Percentiles rank a stretch among this genome's conserved stretches.
Conservation (phyloP, 2,797 vertebrate species). For the Sebastes itinus region DNA sequence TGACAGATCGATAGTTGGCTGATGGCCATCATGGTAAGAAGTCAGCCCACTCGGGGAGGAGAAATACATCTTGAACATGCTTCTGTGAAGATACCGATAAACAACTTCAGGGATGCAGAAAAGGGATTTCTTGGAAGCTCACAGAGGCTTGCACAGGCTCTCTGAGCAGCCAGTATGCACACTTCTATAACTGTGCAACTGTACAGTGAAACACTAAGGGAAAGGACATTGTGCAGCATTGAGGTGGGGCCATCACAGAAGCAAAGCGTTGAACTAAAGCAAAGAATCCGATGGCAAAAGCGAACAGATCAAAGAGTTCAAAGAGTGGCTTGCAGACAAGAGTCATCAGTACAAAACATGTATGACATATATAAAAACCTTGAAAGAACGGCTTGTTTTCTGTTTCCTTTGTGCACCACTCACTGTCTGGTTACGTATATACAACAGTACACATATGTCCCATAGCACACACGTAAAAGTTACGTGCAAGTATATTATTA, state of each 20-base stretch:
- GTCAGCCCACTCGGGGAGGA: slow-evolving; percentile 25
- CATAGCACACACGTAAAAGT: background rate
- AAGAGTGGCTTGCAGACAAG: background rate
- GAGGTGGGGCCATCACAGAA: background rate
- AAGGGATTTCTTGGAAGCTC: slow-evolving; percentile 6
- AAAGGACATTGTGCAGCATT: background rate
- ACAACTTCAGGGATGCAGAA: slow-evolving; percentile 29
- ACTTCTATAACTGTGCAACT: slow-evolving; percentile 5
- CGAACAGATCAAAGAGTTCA: background rate
- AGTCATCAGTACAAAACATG: background rate
- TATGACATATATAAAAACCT: background rate
- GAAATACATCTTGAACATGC: slow-evolving; percentile 38
- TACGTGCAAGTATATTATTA: background rate
- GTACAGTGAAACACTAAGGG: background rate
- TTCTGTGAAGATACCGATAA: slow-evolving; percentile 33
- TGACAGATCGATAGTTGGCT: slow-evolving; percentile 65
- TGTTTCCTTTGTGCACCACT: background rate
- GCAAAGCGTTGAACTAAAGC: background rate
- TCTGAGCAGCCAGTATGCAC: background rate
- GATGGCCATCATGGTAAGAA: slow-evolving; percentile 40
- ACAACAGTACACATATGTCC: background rate
- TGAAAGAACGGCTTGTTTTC: background rate
- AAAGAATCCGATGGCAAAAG: background rate
- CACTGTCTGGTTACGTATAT: background rate
- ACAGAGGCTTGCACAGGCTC: slow-evolving; percentile 1